Conservation (phyloP, 2,797 vertebrate genomes). For the Carapus acus region DNA sequence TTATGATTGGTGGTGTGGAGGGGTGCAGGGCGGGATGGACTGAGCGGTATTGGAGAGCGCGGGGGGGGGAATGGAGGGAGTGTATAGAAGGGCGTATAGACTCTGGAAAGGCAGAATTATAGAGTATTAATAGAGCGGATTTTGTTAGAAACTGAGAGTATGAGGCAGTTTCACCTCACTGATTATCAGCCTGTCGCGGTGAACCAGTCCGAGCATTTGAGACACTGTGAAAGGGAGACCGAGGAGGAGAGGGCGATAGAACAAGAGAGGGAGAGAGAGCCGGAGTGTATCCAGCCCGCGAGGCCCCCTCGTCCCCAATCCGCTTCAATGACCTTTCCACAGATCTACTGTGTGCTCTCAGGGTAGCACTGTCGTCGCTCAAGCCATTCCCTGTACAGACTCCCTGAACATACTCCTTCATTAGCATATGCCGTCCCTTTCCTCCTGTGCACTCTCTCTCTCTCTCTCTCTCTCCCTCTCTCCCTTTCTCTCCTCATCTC, state of each 20-base stretch:
- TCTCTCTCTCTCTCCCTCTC: constrained; percentile 1
- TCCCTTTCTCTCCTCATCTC: neutral
- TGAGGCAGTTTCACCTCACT: constrained; percentile 62
- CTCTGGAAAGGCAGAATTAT: constrained; percentile 57
- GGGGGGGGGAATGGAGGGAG: neutral
- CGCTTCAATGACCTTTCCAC: constrained; percentile 65
- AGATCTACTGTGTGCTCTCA: constrained; percentile 53
- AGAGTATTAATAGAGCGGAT: constrained; percentile 64
- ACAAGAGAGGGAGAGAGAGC: constrained; percentile 9
- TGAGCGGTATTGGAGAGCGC: constrained; percentile 13
- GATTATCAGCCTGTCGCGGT: constrained; percentile 62
- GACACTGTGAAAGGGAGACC: constrained; percentile 15
- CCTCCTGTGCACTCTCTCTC: neutral
- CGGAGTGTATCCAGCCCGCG: constrained; percentile 48
- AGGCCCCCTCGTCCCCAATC: constrained; percentile 56
- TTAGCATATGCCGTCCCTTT: constrained; percentile 58
- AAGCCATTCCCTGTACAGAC: constrained; percentile 43
- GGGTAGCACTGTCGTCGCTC: constrained; percentile 35
- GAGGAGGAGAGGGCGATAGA: constrained; percentile 7
- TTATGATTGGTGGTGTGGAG: constrained; percentile 58
- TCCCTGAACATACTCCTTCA: too few species aligned
- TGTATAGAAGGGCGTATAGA: neutral
- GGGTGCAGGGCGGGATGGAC: constrained; percentile 19
- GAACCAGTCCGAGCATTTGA: constrained; percentile 29
- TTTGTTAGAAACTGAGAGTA: constrained; percentile 69